Percentiles rank a stretch among this genome's conserved stretches.
These are phyloP conservation scores for Cryptocephalus moraei DNA, from an alignment of 2,888 invertebrate species.

Conservation along the genomic window DNA sequence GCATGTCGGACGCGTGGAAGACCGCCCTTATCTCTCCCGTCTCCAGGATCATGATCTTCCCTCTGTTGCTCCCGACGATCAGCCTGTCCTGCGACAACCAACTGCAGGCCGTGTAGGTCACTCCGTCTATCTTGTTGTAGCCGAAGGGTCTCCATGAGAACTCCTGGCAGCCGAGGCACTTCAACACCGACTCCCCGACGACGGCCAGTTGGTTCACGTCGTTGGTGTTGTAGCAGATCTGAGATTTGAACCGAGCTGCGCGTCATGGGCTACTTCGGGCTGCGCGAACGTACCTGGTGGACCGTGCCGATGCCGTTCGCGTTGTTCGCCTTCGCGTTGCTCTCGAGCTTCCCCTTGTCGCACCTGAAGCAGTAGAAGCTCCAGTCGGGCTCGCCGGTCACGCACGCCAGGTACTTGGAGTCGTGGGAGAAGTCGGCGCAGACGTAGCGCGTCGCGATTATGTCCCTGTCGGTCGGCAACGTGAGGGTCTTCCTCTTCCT, in stretches of 20 bases:
- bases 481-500: constrained; percentile 60
- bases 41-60: constrained; percentile 70
- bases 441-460: constrained; percentile 50
- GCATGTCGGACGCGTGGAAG: constrained; percentile 51
- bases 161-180: constrained; percentile 67
- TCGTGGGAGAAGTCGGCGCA: constrained; percentile 72
- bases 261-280: too few relatives aligned
- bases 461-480: constrained; percentile 31
- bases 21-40: constrained; percentile 70
- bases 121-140: constrained; percentile 70
- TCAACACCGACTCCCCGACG: constrained; percentile 53
- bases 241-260: too few relatives aligned
- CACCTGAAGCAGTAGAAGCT: constrained; percentile 69
- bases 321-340: constrained; percentile 61
- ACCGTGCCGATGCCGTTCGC: constrained; percentile 58
- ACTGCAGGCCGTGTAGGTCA: constrained; percentile 62
- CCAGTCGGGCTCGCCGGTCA: constrained; percentile 79
- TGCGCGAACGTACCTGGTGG: constrained; percentile 44
- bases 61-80: constrained; percentile 70
- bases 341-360: constrained; percentile 74
- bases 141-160: constrained; percentile 75
- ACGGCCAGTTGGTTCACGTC: constrained; percentile 67
- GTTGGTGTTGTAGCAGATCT: constrained; percentile 69
- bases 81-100: constrained; percentile 79
- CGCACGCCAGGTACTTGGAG: constrained; percentile 66